Evolutionary conservation across 2,888 invertebrate species (phyloP).

Genomic region (Celastrina argiolus): DNA sequence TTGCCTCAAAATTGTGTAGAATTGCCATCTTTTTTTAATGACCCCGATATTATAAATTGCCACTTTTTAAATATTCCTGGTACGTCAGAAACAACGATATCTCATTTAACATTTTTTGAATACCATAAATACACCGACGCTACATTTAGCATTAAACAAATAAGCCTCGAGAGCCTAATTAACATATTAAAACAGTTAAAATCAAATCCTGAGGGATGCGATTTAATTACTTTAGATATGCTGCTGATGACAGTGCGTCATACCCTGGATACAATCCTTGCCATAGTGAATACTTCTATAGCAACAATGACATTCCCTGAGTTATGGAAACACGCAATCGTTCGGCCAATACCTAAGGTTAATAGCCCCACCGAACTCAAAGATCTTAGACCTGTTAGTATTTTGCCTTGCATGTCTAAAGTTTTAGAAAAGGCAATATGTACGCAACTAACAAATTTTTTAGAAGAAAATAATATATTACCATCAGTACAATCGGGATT

Average conservation of each 20-base stretch:
- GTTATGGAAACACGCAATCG: not conserved
- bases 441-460: not conserved
- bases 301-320: not conserved
- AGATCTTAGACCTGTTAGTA: not conserved
- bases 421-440: not conserved
- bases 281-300: not conserved
- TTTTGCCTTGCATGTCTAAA: not conserved
- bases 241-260: slow-evolving; percentile 17
- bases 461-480: not conserved
- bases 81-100: not conserved
- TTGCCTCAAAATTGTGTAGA: slow-evolving; percentile 6
- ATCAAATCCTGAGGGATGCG: slow-evolving; percentile 28
- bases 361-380: not conserved
- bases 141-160: not conserved
- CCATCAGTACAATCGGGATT: not conserved
- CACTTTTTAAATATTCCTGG: slow-evolving; percentile 20
- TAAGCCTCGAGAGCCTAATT: not conserved
- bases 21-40: slow-evolving; percentile 19
- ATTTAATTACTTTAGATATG: slow-evolving; percentile 26
- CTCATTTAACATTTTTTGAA: not conserved
- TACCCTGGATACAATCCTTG: slow-evolving; percentile 14
- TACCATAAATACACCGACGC: not conserved
- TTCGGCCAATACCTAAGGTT: not conserved
- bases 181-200: not conserved
- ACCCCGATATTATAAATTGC: slow-evolving; percentile 9